Evolutionary conservation across 1,140 invertebrate species (phyloP).

Genomic region (Tetramorium parvispinum): DNA sequence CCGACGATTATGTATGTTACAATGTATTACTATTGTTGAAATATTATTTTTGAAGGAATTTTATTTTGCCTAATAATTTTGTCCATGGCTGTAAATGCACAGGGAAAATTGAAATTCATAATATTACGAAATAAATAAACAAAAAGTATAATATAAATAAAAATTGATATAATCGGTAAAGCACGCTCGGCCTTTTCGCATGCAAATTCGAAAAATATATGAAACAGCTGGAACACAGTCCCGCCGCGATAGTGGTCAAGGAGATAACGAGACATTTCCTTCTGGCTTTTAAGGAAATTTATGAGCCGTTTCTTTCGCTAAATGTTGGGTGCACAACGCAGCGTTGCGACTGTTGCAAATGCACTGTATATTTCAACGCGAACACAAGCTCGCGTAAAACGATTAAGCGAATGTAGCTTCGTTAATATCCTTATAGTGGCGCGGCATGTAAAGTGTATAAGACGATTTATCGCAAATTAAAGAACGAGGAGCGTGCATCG

Average conservation of each 20-base stretch:
- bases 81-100: too few species aligned
- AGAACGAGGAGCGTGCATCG: not conserved
- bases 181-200: not conserved
- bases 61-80: too few species aligned
- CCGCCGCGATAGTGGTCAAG: not conserved
- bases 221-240: not conserved
- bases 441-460: slow-evolving; percentile 17
- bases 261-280: slow-evolving; percentile 31
- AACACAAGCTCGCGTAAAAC: slow-evolving; percentile 23
- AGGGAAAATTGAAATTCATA: not conserved
- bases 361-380: slow-evolving; percentile 38
- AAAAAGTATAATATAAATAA: not conserved
- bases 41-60: too few species aligned
- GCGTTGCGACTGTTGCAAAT: slow-evolving; percentile 25
- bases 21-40: too few species aligned
- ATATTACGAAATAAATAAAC: not conserved
- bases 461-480: slow-evolving; percentile 34
- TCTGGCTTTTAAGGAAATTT: slow-evolving; percentile 36
- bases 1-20: too few species aligned
- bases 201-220: not conserved
- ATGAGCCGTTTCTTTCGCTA: slow-evolving; percentile 12
- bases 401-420: slow-evolving; percentile 33
- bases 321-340: not conserved
- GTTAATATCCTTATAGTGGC: slow-evolving; percentile 40
- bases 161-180: not conserved